Conservation (phyloP, 2,113 vertebrate genomes). For the Glaucidium brasilianum region DNA sequence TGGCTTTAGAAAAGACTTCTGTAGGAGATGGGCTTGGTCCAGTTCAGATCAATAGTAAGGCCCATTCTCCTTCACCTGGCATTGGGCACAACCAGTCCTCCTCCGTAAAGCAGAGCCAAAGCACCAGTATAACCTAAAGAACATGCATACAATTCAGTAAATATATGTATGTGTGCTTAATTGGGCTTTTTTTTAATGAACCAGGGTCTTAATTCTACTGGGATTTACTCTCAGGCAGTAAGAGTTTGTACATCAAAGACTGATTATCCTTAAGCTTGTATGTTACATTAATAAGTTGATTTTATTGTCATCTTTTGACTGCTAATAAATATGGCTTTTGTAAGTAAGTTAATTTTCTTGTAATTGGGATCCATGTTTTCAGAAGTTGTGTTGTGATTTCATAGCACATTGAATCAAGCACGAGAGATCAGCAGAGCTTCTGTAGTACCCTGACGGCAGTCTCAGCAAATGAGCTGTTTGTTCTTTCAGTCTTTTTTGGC, state of each 20-base stretch:
- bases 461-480: not conserved
- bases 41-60: not conserved
- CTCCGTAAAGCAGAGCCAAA: not conserved
- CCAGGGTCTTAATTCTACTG: not conserved
- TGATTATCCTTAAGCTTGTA: not conserved
- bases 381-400: not conserved
- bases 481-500: not conserved
- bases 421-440: not conserved
- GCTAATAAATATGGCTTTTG: not conserved
- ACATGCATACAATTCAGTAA: not conserved
- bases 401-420: not conserved
- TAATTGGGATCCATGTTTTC: not conserved
- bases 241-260: not conserved
- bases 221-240: not conserved
- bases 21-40: not conserved
- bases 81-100: not conserved
- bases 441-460: not conserved
- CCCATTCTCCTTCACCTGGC: not conserved
- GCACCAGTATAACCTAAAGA: not conserved
- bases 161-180: not conserved
- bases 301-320: not conserved
- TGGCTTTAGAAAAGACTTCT: not conserved
- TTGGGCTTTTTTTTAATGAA: not conserved
- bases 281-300: not conserved
- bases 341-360: not conserved